Conservation (phyloP, 2,888 invertebrate genomes). For the Syritta pipiens region DNA sequence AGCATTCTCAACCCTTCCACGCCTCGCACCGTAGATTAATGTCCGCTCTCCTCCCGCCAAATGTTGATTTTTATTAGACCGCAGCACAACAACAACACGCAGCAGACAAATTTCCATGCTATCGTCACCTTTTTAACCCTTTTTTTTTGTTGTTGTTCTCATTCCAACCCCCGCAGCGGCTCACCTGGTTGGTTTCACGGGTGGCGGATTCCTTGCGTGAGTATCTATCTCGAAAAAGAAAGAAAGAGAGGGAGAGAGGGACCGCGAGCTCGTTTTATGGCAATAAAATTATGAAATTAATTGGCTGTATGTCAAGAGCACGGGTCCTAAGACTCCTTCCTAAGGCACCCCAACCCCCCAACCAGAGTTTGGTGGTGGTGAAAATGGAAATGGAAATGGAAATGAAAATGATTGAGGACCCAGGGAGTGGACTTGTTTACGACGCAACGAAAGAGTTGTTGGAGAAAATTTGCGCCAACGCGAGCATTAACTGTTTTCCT, state of each 20-base stretch:
- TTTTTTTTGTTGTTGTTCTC: neutral
- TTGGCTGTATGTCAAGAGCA: slow-evolving; percentile 63
- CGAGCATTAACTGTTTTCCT: slow-evolving; percentile 27
- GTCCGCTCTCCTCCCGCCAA: slow-evolving; percentile 46
- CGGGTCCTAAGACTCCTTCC: slow-evolving; percentile 23
- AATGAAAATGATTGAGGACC: slow-evolving; percentile 23
- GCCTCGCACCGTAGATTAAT: slow-evolving; percentile 50
- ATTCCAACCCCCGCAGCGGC: neutral
- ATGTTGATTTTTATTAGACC: slow-evolving; percentile 66
- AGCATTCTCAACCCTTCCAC: too few species aligned
- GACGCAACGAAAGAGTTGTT: slow-evolving; percentile 29
- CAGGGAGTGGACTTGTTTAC: slow-evolving; percentile 8
- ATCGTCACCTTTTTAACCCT: slow-evolving; percentile 68
- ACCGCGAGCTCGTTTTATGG: slow-evolving; percentile 19
- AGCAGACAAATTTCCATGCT: slow-evolving; percentile 43
- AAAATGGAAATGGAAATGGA: neutral
- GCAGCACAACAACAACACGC: slow-evolving; percentile 20
- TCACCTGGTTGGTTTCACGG: slow-evolving; percentile 45
- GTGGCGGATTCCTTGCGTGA: slow-evolving; percentile 54
- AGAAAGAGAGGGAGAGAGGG: too few species aligned
- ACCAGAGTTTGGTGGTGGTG: neutral
- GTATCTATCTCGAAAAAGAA: slow-evolving; percentile 47
- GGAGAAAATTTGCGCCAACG: slow-evolving; percentile 39
- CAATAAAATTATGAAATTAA: slow-evolving; percentile 66
- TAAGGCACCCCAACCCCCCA: neutral